Base-by-base conservation (phyloP, 2,888 invertebrate genomes). In the Coelopa pilipes region DNA sequence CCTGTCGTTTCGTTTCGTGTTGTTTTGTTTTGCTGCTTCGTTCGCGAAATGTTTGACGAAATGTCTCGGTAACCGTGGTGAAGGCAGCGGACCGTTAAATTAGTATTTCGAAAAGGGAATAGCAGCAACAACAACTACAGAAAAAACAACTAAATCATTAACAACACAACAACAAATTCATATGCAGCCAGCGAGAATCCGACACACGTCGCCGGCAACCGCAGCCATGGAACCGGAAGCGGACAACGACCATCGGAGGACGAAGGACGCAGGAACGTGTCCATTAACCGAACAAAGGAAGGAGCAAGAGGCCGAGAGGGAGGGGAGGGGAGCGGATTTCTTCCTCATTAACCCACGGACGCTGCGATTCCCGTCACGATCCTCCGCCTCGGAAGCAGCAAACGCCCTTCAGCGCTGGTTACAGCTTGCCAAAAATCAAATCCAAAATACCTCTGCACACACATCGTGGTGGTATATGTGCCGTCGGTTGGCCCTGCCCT, bases 1-100 rank as follows among this genome's bases (percentile, higher is more conserved):
- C 34, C 34, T 34, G 34, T 4, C 4, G 34, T 4, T 34, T 34
- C 34, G 34, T 34, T 34, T 34, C n/a, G n/a, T n/a, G n/a, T n/a
- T n/a, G n/a, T n/a, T n/a, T n/a, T n/a, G n/a, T n/a, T n/a, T n/a
- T n/a, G n/a, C n/a, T n/a, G n/a, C n/a, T n/a, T 68, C 24, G 59
- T 46, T 68, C 13, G 12, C 17, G 53, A 73, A 68, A 34, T 34
- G 34, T 34, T 34, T 34, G 34, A 34, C 34, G 46, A 47, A 65
- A 17, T 49, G 21, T 66, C 34, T 19, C n/a, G 24, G 50, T 50
- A 57, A 59, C 46, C 50, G 68, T 67, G 62, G 49, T 67, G 66
- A 57, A 66, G 55, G 55, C 70, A 62, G 19, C 70, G 49, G 70
- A 68, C 73, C 73, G 63, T 65, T 73, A 75, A 75, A 75, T 75